A percentile compares a stretch with the other conserved stretches of the same genome.
Conservation (phyloP, 2,797 vertebrate species). For the Oryzias dopingdopingensis region DNA sequence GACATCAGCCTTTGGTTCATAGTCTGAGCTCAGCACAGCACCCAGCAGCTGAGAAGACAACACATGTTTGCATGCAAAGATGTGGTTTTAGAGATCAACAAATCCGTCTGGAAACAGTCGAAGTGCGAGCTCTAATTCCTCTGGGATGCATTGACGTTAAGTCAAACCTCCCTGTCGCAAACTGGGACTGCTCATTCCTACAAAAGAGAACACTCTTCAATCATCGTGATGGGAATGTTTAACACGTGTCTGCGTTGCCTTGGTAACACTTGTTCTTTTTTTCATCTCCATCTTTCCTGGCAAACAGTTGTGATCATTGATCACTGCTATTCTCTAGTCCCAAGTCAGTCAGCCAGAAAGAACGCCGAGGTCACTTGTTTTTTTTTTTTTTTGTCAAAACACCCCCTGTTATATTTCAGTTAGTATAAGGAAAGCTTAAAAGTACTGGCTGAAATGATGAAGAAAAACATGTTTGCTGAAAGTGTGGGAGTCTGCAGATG, state of each 20-base stretch:
- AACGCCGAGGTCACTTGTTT: neutral
- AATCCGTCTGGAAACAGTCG: conserved; percentile 2
- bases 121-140: conserved; percentile 22
- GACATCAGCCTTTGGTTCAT: conserved; percentile 10
- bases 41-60: conserved; percentile 13
- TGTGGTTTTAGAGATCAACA: conserved; percentile 10
- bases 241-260: conserved; percentile 53
- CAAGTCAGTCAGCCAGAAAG: conserved; percentile 23
- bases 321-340: conserved; percentile 21
- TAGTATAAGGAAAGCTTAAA: conserved; percentile 5
- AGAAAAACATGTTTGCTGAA: neutral
- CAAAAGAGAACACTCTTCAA: conserved; percentile 40
- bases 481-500: neutral
- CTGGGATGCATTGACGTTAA: conserved; percentile 22
- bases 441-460: neutral
- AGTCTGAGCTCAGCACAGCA: conserved; percentile 6
- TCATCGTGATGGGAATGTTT: conserved; percentile 58
- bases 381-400: conserved; percentile 3
- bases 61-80: conserved; percentile 7
- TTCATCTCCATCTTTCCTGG: conserved; percentile 6
- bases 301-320: conserved; percentile 33
- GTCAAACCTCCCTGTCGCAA: conserved; percentile 28
- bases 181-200: conserved; percentile 38
- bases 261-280: conserved; percentile 36
- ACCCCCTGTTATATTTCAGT: conserved; percentile 7